A percentile compares a stretch with the other conserved stretches of the same genome.
Evolutionary conservation across 2,888 invertebrate genomes (phyloP).

Genomic region (Eilema griseolum): DNA sequence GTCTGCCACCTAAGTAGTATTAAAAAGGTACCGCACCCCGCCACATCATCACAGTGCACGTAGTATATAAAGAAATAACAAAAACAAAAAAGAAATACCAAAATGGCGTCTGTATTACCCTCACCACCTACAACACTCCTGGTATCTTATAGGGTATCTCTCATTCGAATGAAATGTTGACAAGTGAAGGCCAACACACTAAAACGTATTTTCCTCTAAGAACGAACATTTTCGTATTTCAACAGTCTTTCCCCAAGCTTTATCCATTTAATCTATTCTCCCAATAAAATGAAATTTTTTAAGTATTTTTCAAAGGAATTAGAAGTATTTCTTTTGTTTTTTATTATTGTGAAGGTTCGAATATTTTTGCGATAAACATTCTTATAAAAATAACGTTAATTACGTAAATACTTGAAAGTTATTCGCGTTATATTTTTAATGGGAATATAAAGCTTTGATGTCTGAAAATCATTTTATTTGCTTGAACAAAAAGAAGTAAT

Average conservation of each 20-base stretch:
- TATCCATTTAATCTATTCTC: slow-evolving; percentile 26
- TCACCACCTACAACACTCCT: neutral
- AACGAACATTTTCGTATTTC: slow-evolving; percentile 3
- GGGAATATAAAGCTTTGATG: neutral
- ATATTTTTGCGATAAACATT: slow-evolving; percentile 19
- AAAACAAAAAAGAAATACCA: too few species aligned
- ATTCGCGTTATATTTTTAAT: neutral
- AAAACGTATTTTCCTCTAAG: slow-evolving; percentile 1
- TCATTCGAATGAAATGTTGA: neutral
- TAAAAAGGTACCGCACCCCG: too few species aligned
- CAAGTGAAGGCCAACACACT: neutral
- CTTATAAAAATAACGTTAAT: slow-evolving; percentile 17
- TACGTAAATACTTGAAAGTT: neutral
- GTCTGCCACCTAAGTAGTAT: too few species aligned
- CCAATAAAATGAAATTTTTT: slow-evolving; percentile 29
- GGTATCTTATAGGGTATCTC: neutral
- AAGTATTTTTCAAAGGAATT: slow-evolving; percentile 36
- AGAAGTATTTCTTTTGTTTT: slow-evolving; percentile 30
- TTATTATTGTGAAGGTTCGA: slow-evolving; percentile 18
- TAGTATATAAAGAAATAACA: too few species aligned
- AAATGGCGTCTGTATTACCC: too few species aligned
- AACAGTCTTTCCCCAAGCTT: slow-evolving; percentile 12
- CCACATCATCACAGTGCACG: too few species aligned
- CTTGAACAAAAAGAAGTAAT: neutral
- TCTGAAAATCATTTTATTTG: neutral